Evolutionary conservation across 2,113 vertebrate species (phyloP).

Genomic region (Phocoena phocoena): DNA sequence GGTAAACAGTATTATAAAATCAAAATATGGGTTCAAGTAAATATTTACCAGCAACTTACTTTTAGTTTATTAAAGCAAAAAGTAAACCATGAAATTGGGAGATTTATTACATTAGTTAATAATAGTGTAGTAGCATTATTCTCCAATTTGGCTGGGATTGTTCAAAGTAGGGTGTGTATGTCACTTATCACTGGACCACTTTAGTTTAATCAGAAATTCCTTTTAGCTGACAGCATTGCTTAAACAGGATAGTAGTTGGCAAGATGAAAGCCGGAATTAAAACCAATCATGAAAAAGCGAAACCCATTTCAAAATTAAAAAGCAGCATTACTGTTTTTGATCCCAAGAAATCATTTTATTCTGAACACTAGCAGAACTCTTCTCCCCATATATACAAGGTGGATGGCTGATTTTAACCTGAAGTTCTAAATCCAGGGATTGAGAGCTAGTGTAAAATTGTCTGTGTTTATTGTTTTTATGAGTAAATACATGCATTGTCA

Average conservation of each 20-base stretch:
- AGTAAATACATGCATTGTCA: constrained; percentile 86
- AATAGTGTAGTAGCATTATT: constrained; percentile 81
- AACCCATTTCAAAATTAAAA: constrained; percentile 63
- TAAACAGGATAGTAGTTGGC: constrained; percentile 83
- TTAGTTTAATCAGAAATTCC: constrained; percentile 82
- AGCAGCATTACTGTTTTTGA: constrained; percentile 82
- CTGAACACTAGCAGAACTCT: constrained; percentile 86
- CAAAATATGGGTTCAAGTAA: constrained; percentile 85
- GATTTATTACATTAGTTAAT: constrained; percentile 80
- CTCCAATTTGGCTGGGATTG: constrained; percentile 83
- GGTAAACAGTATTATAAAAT: constrained; percentile 89
- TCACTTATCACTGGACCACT: constrained; percentile 84
- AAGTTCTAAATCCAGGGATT: constrained; percentile 76
- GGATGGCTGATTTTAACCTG: constrained; percentile 81
- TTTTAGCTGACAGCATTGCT: constrained; percentile 82
- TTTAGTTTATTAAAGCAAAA: constrained; percentile 81
- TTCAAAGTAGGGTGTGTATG: constrained; percentile 82
- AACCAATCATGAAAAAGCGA: constrained; percentile 71
- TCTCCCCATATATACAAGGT: constrained; percentile 60
- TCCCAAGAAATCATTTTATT: constrained; percentile 81
- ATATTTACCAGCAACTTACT: constrained; percentile 88
- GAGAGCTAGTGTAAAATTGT: constrained; percentile 85
- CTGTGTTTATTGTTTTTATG: constrained; percentile 83
- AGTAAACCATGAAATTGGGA: constrained; percentile 82
- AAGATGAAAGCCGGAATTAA: constrained; percentile 76